Percentiles rank a stretch among this genome's conserved stretches.
Evolutionary conservation across 2,888 invertebrate genomes (phyloP).

Genomic region (Liodrosophila aerea): DNA sequence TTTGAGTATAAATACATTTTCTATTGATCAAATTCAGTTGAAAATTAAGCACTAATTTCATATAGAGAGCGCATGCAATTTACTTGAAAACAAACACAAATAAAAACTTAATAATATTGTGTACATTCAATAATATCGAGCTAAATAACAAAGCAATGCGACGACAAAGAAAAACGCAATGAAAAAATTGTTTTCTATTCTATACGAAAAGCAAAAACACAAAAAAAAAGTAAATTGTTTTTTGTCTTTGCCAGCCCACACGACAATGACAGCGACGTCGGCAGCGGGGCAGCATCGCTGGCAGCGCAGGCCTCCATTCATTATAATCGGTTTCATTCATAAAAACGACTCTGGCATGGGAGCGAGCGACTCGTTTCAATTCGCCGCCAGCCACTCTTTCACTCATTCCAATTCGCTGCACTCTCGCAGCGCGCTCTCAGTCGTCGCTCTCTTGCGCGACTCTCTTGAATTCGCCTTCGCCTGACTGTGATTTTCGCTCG

Average conservation of each 20-base stretch:
- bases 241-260: conserved; percentile 38
- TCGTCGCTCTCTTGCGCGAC: background rate
- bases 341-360: conserved; percentile 71
- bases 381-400: conserved; percentile 47
- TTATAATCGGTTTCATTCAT: conserved; percentile 80
- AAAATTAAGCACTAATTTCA: no score
- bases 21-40: no score
- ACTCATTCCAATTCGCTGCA: conserved; percentile 47
- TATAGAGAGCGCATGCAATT: no score
- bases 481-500: conserved; percentile 27
- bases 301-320: conserved; percentile 73
- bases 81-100: no score
- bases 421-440: conserved; percentile 16
- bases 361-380: conserved; percentile 37
- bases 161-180: conserved; percentile 26
- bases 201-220: conserved; percentile 27
- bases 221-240: conserved; percentile 4
- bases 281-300: conserved; percentile 44
- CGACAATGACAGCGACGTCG: conserved; percentile 44
- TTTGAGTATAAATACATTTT: no score
- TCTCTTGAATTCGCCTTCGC: conserved; percentile 9
- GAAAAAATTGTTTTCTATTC: conserved; percentile 39
- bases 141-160: conserved; percentile 42
- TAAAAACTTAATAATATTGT: no score
- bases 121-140: conserved; percentile 30